A percentile compares a stretch with the other conserved stretches of the same genome.
phyloP scores from a whole-genome alignment of 1,140 invertebrate species.

The Gonatopus flavifemur region DNA sequence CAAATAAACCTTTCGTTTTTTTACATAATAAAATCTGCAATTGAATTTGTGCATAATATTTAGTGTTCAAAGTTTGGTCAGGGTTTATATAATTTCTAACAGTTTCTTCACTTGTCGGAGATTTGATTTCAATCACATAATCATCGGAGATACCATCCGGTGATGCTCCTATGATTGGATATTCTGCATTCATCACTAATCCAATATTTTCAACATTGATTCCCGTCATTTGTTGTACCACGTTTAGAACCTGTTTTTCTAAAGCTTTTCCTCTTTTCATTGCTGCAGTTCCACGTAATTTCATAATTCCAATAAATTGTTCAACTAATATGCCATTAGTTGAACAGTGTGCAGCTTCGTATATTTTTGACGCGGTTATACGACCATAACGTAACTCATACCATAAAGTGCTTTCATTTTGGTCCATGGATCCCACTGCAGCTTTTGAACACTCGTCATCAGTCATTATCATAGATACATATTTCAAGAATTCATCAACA shows the following conservation, averaged over 20 bases:
- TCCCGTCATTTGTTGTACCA: constrained; percentile 10
- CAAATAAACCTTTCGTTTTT: constrained; percentile 30
- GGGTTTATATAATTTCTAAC: constrained; percentile 24
- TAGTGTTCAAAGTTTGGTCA: constrained; percentile 20
- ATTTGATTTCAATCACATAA: constrained; percentile 43
- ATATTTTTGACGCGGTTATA: constrained; percentile 48
- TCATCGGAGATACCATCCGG: constrained; percentile 38
- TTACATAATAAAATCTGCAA: constrained; percentile 36
- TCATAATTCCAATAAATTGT: constrained; percentile 33
- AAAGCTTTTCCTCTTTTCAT: constrained; percentile 41
- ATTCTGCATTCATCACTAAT: constrained; percentile 19
- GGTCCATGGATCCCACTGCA: constrained; percentile 26
- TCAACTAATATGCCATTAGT: constrained; percentile 41
- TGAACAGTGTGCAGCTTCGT: constrained; percentile 44
- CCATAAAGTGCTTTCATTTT: constrained; percentile 31
- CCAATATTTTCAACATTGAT: constrained; percentile 18
- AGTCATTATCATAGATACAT: constrained; percentile 17
- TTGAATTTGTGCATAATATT: constrained; percentile 36
- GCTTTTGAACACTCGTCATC: constrained; percentile 17
- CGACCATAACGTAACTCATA: constrained; percentile 44
- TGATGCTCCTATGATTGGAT: constrained; percentile 40
- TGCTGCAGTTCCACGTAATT: constrained; percentile 32
- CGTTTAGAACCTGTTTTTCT: constrained; percentile 34
- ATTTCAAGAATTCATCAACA: constrained; percentile 18
- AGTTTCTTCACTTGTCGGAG: constrained; percentile 23